A percentile compares a stretch with the other conserved stretches of the same genome.
Conservation (phyloP, 2,888 invertebrate species). For the Drosophila histrio region DNA sequence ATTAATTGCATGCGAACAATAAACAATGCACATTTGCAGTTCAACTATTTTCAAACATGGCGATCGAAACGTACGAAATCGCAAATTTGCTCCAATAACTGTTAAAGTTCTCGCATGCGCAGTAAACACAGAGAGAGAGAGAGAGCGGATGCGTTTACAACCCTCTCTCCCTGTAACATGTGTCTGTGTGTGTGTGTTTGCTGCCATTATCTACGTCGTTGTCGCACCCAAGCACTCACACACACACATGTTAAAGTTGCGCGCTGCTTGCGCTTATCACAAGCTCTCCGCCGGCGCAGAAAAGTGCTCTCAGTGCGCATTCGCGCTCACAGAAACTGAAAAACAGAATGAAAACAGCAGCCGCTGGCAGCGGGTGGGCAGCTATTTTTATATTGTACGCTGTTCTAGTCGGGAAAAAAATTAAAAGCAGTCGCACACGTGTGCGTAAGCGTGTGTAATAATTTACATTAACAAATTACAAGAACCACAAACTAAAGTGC, state of each 20-base stretch:
- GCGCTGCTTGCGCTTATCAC: slow-evolving; percentile 60
- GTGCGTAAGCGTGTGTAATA: slow-evolving; percentile 26
- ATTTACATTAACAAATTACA: slow-evolving; percentile 9
- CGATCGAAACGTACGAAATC: slow-evolving; percentile 34
- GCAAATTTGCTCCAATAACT: slow-evolving; percentile 23
- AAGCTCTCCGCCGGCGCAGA: slow-evolving; percentile 67
- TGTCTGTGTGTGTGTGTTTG: slow-evolving; percentile 18
- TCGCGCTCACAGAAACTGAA: slow-evolving; percentile 56
- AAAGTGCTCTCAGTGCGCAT: slow-evolving; percentile 65
- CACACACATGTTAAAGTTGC: slow-evolving; percentile 56
- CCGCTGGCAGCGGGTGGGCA: slow-evolving; percentile 61
- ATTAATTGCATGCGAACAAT: not conserved
- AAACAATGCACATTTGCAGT: not conserved
- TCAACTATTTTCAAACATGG: slow-evolving; percentile 3
- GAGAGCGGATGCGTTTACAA: slow-evolving; percentile 30
- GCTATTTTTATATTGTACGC: slow-evolving; percentile 64
- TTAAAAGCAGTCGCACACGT: slow-evolving; percentile 44
- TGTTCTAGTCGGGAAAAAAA: slow-evolving; percentile 48
- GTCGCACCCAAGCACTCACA: slow-evolving; percentile 5
- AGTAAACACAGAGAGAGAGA: slow-evolving; percentile 26
- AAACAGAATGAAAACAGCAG: slow-evolving; percentile 49
- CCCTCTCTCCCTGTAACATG: slow-evolving; percentile 59
- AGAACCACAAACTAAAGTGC: slow-evolving; percentile 25
- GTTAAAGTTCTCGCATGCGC: slow-evolving; percentile 73
- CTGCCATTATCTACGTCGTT: slow-evolving; percentile 44